These are phyloP conservation scores for Gorilla gorilla DNA, from an alignment of 2,113 vertebrate species.

Conservation along the genomic window DNA sequence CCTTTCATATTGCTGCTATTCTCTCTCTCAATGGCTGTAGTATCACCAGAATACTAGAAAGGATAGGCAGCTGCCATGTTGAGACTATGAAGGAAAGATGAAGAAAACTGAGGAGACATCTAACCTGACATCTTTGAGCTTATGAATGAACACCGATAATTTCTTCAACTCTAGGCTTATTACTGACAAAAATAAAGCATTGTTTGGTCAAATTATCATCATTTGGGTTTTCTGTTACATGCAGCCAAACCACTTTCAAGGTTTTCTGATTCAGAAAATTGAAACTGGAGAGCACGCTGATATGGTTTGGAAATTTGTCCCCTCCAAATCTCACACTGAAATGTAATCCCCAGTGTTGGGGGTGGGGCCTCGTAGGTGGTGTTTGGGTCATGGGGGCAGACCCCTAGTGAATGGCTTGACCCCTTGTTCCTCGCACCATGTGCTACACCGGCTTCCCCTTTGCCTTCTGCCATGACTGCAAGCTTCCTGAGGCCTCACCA, in stretches of 20 bases:
- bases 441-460: too few relatives aligned
- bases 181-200: slow-evolving; percentile 1
- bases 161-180: background rate
- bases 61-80: background rate
- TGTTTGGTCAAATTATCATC: background rate
- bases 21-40: background rate
- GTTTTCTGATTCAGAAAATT: slow-evolving; percentile 43
- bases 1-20: background rate
- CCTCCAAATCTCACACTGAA: too few relatives aligned
- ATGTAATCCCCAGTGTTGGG: too few relatives aligned
- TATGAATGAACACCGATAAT: background rate
- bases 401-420: too few relatives aligned
- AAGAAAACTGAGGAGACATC: slow-evolving; percentile 1
- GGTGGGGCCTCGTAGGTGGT: too few relatives aligned
- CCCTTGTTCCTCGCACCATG: too few relatives aligned
- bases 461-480: too few relatives aligned
- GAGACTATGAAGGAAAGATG: background rate
- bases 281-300: background rate
- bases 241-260: background rate
- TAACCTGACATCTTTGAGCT: background rate
- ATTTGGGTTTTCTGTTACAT: background rate
- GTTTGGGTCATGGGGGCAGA: too few relatives aligned
- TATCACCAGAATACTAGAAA: background rate
- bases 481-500: too few relatives aligned
- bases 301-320: too few relatives aligned